Evolutionary conservation across 2,888 invertebrate species (phyloP).

Genomic region (Volucella inanis): DNA sequence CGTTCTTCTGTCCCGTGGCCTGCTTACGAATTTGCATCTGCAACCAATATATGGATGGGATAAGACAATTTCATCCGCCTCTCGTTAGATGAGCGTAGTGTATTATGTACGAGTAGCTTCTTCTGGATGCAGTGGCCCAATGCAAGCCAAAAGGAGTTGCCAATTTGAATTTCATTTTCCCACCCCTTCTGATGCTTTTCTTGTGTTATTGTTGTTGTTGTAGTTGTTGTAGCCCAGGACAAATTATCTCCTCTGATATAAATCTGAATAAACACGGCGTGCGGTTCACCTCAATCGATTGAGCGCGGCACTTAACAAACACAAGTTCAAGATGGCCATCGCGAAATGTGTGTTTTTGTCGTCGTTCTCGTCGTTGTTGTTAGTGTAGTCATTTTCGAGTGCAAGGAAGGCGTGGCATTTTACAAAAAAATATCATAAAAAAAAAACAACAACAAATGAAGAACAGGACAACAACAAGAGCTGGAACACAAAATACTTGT

Average conservation of each 20-base stretch:
- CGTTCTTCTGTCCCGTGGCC: constrained; percentile 3
- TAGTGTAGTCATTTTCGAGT: background rate
- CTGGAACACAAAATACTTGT: constrained; percentile 71
- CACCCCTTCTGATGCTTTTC: background rate
- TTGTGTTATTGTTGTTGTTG: constrained; percentile 20
- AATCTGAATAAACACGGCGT: constrained; percentile 73
- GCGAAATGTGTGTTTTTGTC: constrained; percentile 53
- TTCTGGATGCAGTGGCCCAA: constrained; percentile 28
- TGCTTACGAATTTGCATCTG: constrained; percentile 69
- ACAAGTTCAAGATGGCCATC: constrained; percentile 68
- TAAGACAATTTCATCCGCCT: constrained; percentile 29
- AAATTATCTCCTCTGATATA: constrained; percentile 75
- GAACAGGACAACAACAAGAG: constrained; percentile 69
- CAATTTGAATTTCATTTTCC: constrained; percentile 65
- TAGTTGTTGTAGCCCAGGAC: constrained; percentile 62
- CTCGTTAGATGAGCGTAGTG: constrained; percentile 37
- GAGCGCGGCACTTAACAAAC: constrained; percentile 14
- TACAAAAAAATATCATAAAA: background rate
- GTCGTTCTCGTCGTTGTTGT: background rate
- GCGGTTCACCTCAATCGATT: constrained; percentile 62
- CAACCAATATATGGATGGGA: constrained; percentile 2
- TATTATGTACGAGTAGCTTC: background rate
- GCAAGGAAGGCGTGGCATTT: constrained; percentile 62
- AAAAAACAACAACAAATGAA: constrained; percentile 16
- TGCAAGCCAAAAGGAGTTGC: constrained; percentile 60